Base-by-base conservation (phyloP, 2,888 invertebrate species). In the Eupithecia tripunctaria region DNA sequence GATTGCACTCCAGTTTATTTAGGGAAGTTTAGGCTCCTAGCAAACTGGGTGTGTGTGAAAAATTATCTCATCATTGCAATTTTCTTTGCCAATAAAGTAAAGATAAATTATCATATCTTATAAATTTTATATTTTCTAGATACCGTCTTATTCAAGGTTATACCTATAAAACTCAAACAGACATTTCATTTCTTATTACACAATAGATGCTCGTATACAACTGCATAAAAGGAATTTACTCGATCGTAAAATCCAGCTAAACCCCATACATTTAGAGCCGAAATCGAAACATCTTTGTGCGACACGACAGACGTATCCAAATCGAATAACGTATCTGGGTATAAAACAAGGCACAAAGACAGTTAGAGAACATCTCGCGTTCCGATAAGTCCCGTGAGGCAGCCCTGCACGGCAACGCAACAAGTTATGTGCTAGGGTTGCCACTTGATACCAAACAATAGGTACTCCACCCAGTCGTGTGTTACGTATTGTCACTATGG, bases 391-490 rank as follows among this genome's bases (percentile, higher is more conserved):
- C 83, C 78, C 75, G 29, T 67, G 79, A 76, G 82, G 59, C 76
- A 77, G 71, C 77, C 80, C 79, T 79, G 64, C 67, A 71, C 73
- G 76, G 71, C 71, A 69, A 67, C 80, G 84, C 85, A 86, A 86
- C 85, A 86, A 85, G 86, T 86, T 82, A 82, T 76, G 77, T 75
- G 75, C 74, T 76, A 75, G 71, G 66, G 75, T 15, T 71, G 71
- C n/a, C 67, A 59, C 69, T 63, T 63, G 56, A 56, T 56, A 25
- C 25, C 5, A 56, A 56, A 56, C 25, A 56, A 56, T 25, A 56
- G 56, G 25, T 56, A 25, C 14, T 25, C 12, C 14, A 56, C 25
- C 7, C 56, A 25, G 12, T 56, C 56, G 25, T 56, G 12, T 56
- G 56, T 25, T 14, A 25, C 56, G 25, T 25, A 25, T 4, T 25